Evolutionary conservation across 1,140 invertebrate species (phyloP).

Genomic region (Mylabris phalerata): DNA sequence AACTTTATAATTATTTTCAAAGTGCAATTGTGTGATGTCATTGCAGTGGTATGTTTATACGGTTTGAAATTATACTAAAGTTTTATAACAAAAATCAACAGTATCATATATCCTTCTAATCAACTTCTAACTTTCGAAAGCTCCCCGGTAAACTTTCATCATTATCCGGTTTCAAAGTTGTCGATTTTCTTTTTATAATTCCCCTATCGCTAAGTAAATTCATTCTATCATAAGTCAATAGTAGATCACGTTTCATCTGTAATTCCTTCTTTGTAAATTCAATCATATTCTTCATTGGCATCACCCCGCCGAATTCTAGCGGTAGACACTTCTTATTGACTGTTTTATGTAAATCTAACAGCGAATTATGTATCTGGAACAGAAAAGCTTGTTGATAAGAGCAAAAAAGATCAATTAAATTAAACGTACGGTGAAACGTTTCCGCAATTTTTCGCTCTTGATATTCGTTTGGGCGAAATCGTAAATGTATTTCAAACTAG

Average conservation of each 20-base stretch:
- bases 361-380: slow-evolving; percentile 54
- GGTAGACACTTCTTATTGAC: slow-evolving; percentile 64
- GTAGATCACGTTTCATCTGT: slow-evolving; percentile 46
- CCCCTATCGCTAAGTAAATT: slow-evolving; percentile 47
- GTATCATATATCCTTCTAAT: slow-evolving; percentile 42
- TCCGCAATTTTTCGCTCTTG: slow-evolving; percentile 57
- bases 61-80: neutral
- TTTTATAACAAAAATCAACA: too few species aligned
- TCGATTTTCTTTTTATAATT: slow-evolving; percentile 52
- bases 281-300: slow-evolving; percentile 69
- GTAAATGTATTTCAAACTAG: slow-evolving; percentile 60
- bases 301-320: slow-evolving; percentile 65
- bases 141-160: slow-evolving; percentile 60
- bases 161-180: slow-evolving; percentile 43
- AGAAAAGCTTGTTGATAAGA: slow-evolving; percentile 3
- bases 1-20: too few species aligned
- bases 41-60: too few species aligned
- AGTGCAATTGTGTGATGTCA: too few species aligned
- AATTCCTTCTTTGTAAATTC: slow-evolving; percentile 62
- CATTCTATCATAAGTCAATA: slow-evolving; percentile 58
- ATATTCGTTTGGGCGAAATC: slow-evolving; percentile 62
- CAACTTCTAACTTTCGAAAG: slow-evolving; percentile 71
- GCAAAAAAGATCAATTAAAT: neutral
- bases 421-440: slow-evolving; percentile 52
- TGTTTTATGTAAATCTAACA: slow-evolving; percentile 54